Evolutionary conservation across 2,113 vertebrate genomes (phyloP).

Genomic region (Pelusios castaneus): DNA sequence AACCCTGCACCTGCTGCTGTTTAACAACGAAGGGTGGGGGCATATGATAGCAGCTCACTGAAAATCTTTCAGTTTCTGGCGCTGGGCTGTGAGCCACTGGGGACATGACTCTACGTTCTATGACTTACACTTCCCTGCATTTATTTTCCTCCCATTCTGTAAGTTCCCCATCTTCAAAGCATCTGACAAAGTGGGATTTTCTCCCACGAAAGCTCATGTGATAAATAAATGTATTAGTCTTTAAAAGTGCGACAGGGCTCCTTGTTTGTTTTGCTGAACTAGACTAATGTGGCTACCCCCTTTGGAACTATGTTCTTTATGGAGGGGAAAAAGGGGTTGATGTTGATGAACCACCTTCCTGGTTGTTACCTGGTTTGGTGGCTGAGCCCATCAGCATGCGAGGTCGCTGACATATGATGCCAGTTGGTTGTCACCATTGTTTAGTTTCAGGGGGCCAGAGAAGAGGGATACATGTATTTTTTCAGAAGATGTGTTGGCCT

Average conservation of each 20-base stretch:
- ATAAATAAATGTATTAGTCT: too few species aligned
- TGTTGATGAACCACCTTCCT: neutral
- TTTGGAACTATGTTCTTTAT: too few species aligned
- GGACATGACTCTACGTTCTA: neutral
- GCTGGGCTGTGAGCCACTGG: neutral
- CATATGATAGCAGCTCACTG: neutral
- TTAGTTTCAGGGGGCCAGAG: neutral
- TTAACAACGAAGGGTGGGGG: neutral
- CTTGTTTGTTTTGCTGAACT: too few species aligned
- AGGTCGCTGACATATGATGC: neutral
- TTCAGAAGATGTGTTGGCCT: neutral
- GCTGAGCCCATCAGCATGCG: neutral
- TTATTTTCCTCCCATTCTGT: too few species aligned
- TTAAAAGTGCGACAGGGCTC: too few species aligned
- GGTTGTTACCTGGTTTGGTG: neutral
- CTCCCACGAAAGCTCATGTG: too few species aligned
- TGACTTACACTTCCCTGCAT: too few species aligned
- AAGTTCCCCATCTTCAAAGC: too few species aligned
- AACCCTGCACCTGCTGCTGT: neutral
- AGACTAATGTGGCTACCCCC: too few species aligned
- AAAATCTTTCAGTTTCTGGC: neutral
- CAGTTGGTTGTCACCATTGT: neutral
- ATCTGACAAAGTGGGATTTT: too few species aligned
- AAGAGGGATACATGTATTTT: neutral
- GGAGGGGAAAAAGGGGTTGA: neutral